Conservation (phyloP, 2,113 vertebrate species). For the Nestor notabilis region DNA sequence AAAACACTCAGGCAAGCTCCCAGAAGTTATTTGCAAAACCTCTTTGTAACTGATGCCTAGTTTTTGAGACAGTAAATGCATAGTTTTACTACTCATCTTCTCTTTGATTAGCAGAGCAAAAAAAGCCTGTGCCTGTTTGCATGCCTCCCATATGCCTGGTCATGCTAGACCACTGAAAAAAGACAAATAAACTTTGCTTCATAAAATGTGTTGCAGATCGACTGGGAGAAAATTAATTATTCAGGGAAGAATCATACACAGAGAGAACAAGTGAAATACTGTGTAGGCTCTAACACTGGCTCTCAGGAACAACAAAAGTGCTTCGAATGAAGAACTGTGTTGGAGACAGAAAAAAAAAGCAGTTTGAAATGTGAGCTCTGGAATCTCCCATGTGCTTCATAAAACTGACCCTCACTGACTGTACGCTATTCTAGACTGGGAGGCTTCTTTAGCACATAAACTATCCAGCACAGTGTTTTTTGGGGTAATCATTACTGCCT, state of each 20-base stretch:
- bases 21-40: background rate
- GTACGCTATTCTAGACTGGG: background rate
- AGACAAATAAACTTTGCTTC: background rate
- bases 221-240: background rate
- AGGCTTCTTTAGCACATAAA: background rate
- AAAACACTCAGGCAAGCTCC: background rate
- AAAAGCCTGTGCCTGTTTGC: background rate
- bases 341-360: background rate
- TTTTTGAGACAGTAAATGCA: background rate
- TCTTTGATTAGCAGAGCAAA: background rate
- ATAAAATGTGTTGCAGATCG: background rate
- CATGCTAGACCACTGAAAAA: background rate
- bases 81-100: background rate
- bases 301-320: background rate
- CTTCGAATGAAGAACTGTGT: background rate
- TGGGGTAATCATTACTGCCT: background rate
- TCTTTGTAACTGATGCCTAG: background rate
- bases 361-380: background rate
- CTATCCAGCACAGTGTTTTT: accelerated
- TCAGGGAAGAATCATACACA: background rate
- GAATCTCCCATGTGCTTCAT: background rate
- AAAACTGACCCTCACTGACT: background rate
- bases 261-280: background rate
- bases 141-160: accelerated
- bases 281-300: background rate